Percentiles rank a stretch among this genome's conserved stretches.
phyloP scores from a whole-genome alignment of 2,888 invertebrate genomes.

The Orchesellides sinensis region DNA sequence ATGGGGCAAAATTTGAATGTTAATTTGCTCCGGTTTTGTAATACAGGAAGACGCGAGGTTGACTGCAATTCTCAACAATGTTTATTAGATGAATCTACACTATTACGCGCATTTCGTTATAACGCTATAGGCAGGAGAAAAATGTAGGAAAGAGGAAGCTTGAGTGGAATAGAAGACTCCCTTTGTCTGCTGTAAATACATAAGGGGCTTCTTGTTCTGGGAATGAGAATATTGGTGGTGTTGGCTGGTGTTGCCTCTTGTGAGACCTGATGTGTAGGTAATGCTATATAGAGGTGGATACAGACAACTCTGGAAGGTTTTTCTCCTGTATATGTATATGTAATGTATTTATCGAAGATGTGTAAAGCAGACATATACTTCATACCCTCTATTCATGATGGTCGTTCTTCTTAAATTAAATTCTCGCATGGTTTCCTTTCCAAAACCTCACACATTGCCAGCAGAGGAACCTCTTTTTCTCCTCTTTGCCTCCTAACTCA shows the following conservation, averaged over 20 bases:
- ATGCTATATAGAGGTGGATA: background rate
- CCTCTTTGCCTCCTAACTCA: background rate
- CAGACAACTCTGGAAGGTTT: slow-evolving; percentile 20
- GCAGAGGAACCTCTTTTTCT: slow-evolving; percentile 25
- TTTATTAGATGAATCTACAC: slow-evolving; percentile 31
- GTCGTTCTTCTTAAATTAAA: slow-evolving; percentile 65
- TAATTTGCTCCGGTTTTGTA: slow-evolving; percentile 60
- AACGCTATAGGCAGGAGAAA: background rate
- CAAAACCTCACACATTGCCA: slow-evolving; percentile 63
- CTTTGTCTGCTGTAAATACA: slow-evolving; percentile 42
- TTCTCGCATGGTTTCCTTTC: slow-evolving; percentile 68
- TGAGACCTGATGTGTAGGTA: background rate
- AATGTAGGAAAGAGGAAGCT: slow-evolving; percentile 7
- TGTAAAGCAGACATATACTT: no score
- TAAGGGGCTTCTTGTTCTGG: slow-evolving; percentile 49
- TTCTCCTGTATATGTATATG: background rate
- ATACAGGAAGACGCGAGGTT: slow-evolving; percentile 45
- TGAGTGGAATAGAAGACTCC: slow-evolving; percentile 16
- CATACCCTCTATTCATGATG: slow-evolving; percentile 52
- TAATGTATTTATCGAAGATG: background rate
- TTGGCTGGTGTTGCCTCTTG: slow-evolving; percentile 4
- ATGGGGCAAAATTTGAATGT: slow-evolving; percentile 60
- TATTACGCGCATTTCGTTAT: background rate
- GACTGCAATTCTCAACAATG: slow-evolving; percentile 13
- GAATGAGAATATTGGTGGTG: slow-evolving; percentile 47